Evolutionary conservation across 2,113 vertebrate genomes (phyloP).

Genomic region (Psilopsiagon aurifrons): DNA sequence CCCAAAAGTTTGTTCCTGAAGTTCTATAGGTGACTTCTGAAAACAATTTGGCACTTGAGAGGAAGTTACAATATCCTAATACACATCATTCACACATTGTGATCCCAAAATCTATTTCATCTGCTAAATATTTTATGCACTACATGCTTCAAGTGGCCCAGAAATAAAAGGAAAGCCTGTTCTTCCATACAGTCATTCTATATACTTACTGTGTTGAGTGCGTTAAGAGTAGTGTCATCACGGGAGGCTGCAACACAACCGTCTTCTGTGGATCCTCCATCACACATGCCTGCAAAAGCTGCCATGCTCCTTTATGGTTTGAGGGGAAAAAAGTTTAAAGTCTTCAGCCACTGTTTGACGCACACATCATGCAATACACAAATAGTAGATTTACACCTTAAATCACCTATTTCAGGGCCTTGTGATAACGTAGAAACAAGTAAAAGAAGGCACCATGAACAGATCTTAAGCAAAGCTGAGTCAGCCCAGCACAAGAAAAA

Average conservation of each 20-base stretch:
- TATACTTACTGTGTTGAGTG: constrained; percentile 93
- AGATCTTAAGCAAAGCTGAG: background rate
- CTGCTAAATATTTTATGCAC: background rate
- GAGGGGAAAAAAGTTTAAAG: background rate
- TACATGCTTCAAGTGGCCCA: background rate
- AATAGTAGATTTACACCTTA: background rate
- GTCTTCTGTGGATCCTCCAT: constrained; percentile 97
- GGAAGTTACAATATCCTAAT: background rate
- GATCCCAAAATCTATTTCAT: background rate
- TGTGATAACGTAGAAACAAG: rapidly evolving
- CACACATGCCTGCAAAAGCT: constrained; percentile 98
- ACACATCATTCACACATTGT: rapidly evolving
- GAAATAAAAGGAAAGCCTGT: background rate
- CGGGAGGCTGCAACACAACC: constrained; percentile 95
- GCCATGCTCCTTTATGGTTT: constrained; percentile 91
- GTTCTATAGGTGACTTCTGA: background rate
- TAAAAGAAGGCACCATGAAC: background rate
- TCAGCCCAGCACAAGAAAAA: background rate
- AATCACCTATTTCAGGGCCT: background rate
- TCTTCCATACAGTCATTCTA: background rate
- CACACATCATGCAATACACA: background rate
- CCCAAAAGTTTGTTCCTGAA: rapidly evolving
- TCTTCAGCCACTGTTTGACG: background rate
- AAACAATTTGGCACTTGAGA: rapidly evolving
- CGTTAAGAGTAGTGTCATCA: constrained; percentile 97